These are phyloP conservation scores for Aphaenogaster floridana DNA, from an alignment of 1,140 invertebrate species.

Conservation along the genomic window DNA sequence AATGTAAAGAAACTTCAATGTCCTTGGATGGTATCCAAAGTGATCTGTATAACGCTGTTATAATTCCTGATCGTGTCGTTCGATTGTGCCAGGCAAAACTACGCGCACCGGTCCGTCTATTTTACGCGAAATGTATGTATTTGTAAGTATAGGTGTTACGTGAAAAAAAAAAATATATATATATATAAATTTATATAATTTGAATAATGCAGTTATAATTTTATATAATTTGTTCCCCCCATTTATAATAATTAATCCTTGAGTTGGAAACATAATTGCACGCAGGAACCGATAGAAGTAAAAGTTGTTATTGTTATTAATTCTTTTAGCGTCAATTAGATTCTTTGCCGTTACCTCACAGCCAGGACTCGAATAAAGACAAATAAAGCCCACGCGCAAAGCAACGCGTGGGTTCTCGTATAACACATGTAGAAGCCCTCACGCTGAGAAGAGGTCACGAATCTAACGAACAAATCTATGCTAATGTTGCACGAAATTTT, in stretches of 20 bases:
- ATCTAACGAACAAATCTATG: neutral
- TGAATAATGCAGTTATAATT: neutral
- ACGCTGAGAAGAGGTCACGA: conserved; percentile 29
- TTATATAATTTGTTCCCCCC: neutral
- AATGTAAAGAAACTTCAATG: conserved; percentile 59
- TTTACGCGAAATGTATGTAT: conserved; percentile 4
- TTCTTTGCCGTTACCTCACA: neutral
- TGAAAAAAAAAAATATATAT: neutral
- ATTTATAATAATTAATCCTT: neutral
- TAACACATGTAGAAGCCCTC: neutral
- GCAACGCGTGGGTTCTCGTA: conserved; percentile 37
- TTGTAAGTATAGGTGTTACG: neutral
- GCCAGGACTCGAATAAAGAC: neutral
- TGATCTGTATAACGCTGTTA: conserved; percentile 57
- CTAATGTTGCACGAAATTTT: neutral
- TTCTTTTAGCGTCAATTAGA: neutral
- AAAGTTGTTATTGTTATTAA: conserved; percentile 19
- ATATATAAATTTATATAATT: neutral
- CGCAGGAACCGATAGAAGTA: neutral
- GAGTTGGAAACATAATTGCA: neutral
- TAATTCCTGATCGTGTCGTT: conserved; percentile 66
- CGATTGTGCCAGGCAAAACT: conserved; percentile 66
- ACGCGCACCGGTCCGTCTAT: conserved; percentile 49
- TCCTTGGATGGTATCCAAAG: conserved; percentile 60
- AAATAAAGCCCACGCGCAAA: conserved; percentile 4